phyloP scores from a whole-genome alignment of 2,113 vertebrate genomes.

The Equus quagga region DNA sequence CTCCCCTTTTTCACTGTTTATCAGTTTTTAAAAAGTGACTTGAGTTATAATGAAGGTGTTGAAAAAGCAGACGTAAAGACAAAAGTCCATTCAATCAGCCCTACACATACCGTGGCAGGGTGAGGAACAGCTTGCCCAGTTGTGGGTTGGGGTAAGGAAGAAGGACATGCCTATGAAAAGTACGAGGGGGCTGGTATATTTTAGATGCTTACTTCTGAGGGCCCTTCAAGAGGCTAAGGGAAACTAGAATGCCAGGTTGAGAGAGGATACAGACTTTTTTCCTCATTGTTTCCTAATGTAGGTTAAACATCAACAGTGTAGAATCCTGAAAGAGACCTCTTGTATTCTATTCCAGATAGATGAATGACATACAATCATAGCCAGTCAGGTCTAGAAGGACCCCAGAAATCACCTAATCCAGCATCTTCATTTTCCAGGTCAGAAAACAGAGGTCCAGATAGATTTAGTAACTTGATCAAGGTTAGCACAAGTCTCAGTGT shows the following conservation, averaged over 20 bases:
- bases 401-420: not conserved
- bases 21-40: slow-evolving; percentile 22
- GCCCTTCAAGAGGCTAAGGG: not conserved
- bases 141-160: not conserved
- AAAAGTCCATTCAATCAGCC: not conserved
- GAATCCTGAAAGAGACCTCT: not conserved
- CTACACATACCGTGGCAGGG: accelerated
- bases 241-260: not conserved
- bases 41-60: slow-evolving; percentile 11
- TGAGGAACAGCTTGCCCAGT: not conserved
- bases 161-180: not conserved
- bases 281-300: slow-evolving; percentile 35
- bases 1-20: not conserved
- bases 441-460: not conserved
- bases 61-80: not conserved
- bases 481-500: not conserved
- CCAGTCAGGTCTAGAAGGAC: not conserved
- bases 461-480: slow-evolving; percentile 1
- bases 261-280: not conserved
- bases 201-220: not conserved
- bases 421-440: slow-evolving; percentile 19
- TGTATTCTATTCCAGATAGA: slow-evolving; percentile 18
- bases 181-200: not conserved
- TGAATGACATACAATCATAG: not conserved
- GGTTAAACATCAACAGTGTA: not conserved